Evolutionary conservation across 2,797 vertebrate genomes (phyloP), one percentile per base, ranked within the genome.

Genomic region (Buceros bicornis): DNA sequence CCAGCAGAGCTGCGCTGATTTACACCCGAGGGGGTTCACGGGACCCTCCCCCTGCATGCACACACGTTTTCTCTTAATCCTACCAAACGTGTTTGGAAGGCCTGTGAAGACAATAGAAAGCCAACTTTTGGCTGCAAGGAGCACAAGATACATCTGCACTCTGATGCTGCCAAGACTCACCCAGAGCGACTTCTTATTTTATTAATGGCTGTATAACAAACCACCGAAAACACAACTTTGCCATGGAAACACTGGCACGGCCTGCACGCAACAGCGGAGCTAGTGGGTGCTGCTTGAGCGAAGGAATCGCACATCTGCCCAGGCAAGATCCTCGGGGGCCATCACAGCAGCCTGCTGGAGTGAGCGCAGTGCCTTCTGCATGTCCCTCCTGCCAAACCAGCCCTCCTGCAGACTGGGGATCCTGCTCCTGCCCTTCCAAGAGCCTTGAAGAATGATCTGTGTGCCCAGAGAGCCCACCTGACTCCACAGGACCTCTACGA

Each of bases 121-220:
- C 53, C 82, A 81, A 50, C 64, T 90, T 93, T n/a, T 91, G 94
- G 83, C 95, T 77, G 83, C 82, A 56, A 79, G 88, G 53, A 87
- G 29, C 91, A 82, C 57, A 62, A 25, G 11, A 76, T 84, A 87
- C 94, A 97, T 93, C 96, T 96, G 96, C 20, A 19, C 65, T 72
- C 64, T 9, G 77, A 82, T 1, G 3, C 84, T 95, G 96, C 96
- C 96, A 97, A 94, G 91, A 90, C 87, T 93, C 94, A 94, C 80
- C 82, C 79, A 0, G 79, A 91, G 61, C 42, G 35, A 89, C 60
- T 89, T 56, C 83, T 88, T 11, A n/a, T 64, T 94, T 93, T 89
- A 92, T 95, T 95, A 90, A 91, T 37, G 93, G 88, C 88, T 82
- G 33, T 53, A 74, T 50, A 80, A 82, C 72, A 90, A 96, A 95